These are phyloP conservation scores for Microplitis mediator DNA, from an alignment of 1,140 invertebrate species.

Conservation along the genomic window DNA sequence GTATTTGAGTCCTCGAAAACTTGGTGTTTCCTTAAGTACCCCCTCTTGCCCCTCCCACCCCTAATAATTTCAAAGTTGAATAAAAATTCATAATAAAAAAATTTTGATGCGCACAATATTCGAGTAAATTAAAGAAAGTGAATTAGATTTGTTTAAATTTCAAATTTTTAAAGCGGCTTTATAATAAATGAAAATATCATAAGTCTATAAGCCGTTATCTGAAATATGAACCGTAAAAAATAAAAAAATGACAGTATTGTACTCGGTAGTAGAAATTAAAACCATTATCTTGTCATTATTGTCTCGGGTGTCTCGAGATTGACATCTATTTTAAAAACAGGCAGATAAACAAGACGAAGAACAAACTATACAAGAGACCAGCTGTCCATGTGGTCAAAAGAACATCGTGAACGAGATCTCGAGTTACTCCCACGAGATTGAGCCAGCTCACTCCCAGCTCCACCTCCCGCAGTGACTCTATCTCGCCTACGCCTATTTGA, in stretches of 20 bases:
- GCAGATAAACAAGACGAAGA: conserved; percentile 20
- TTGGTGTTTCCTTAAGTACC: too few species aligned
- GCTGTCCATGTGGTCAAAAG: conserved; percentile 30
- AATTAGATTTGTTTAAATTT: too few species aligned
- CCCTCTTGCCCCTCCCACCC: too few species aligned
- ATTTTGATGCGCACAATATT: too few species aligned
- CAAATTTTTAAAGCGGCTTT: too few species aligned
- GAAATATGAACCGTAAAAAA: neutral
- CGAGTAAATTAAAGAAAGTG: too few species aligned
- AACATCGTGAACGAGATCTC: conserved; percentile 30
- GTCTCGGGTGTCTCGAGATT: conserved; percentile 38
- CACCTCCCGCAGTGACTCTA: conserved; percentile 34
- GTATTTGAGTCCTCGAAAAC: too few species aligned
- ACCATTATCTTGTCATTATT: conserved; percentile 37
- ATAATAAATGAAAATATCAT: too few species aligned
- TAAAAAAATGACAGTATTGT: neutral
- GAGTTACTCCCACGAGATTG: conserved; percentile 35
- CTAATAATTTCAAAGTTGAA: too few species aligned
- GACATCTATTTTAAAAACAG: conserved; percentile 37
- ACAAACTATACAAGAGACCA: conserved; percentile 22
- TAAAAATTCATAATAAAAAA: too few species aligned
- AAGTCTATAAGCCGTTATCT: too few species aligned
- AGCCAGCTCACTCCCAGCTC: conserved; percentile 18
- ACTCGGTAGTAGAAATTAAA: conserved; percentile 30
- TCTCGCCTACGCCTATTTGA: conserved; percentile 20